Evolutionary conservation across 2,797 vertebrate genomes (phyloP).

Genomic region (Apogon talboti): DNA sequence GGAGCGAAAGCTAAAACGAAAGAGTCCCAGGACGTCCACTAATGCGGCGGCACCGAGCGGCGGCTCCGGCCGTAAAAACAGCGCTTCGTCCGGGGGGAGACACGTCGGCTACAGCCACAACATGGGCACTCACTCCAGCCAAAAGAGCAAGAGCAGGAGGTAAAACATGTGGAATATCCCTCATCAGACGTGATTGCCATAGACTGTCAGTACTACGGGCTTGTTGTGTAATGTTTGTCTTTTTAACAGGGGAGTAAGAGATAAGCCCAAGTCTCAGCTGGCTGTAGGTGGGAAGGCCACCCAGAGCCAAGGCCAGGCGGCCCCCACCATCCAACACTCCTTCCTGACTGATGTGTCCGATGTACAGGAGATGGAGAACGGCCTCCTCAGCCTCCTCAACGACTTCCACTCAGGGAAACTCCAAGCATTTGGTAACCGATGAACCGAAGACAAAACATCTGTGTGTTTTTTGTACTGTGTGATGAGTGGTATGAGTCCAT

Average conservation of each 20-base stretch:
- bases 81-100: slow-evolving; percentile 82
- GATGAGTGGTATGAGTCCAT: too few species aligned
- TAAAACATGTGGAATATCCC: slow-evolving; percentile 36
- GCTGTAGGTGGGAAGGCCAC: slow-evolving; percentile 33
- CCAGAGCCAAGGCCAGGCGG: slow-evolving; percentile 79
- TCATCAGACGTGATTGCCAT: too few species aligned
- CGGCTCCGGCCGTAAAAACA: slow-evolving; percentile 85
- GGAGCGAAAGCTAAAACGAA: slow-evolving; percentile 92
- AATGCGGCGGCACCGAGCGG: slow-evolving; percentile 78
- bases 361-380: slow-evolving; percentile 98
- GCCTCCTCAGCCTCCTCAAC: slow-evolving; percentile 93
- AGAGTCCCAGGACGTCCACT: slow-evolving; percentile 88
- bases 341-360: slow-evolving; percentile 98
- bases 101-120: slow-evolving; percentile 86
- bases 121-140: slow-evolving; percentile 83
- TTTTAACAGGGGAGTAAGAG: slow-evolving; percentile 83
- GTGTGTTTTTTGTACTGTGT: too few species aligned
- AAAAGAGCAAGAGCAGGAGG: slow-evolving; percentile 90
- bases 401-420: slow-evolving; percentile 99
- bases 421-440: slow-evolving; percentile 90
- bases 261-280: slow-evolving; percentile 86
- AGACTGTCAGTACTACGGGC: too few species aligned
- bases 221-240: background rate
- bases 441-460: too few species aligned
- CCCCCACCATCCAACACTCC: slow-evolving; percentile 92